A percentile compares a stretch with the other conserved stretches of the same genome.
Conservation (phyloP, 2,888 invertebrate genomes). For the Copidosoma aretas region DNA sequence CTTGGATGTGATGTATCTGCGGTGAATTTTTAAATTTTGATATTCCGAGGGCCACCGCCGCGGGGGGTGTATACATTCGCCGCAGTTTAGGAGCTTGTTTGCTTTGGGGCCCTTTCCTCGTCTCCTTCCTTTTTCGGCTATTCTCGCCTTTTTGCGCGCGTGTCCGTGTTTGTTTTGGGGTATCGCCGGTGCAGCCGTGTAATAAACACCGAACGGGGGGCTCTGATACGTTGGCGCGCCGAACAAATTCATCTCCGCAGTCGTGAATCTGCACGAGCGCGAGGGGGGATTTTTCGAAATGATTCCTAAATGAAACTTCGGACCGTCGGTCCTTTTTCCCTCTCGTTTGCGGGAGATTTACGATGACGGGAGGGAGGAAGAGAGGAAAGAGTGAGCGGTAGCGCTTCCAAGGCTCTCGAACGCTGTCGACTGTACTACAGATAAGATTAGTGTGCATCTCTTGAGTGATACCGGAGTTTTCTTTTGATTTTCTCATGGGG, state of each 20-base stretch:
- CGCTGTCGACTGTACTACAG: too few relatives aligned
- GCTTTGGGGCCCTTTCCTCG: not conserved
- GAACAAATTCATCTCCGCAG: not conserved
- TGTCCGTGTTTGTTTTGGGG: not conserved
- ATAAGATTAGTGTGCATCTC: too few relatives aligned
- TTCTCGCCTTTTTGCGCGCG: too few relatives aligned
- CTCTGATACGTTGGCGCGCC: too few relatives aligned
- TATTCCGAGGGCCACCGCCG: not conserved
- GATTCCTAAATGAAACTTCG: not conserved
- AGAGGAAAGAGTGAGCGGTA: not conserved
- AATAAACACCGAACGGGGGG: too few relatives aligned
- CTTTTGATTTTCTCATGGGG: too few relatives aligned
- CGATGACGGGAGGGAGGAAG: not conserved
- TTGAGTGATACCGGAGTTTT: too few relatives aligned
- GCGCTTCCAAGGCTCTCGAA: too few relatives aligned
- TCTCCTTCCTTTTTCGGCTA: not conserved
- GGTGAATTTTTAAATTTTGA: constrained; percentile 4
- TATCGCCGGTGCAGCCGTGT: too few relatives aligned
- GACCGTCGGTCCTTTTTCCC: not conserved
- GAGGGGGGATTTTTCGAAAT: not conserved
- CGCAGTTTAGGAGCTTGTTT: not conserved
- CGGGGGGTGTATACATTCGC: not conserved
- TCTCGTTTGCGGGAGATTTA: not conserved
- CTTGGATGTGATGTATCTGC: not conserved
- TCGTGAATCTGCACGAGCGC: not conserved